These are phyloP conservation scores for Gymnothorax reevesii DNA, from an alignment of 2,797 vertebrate species.

Conservation along the genomic window DNA sequence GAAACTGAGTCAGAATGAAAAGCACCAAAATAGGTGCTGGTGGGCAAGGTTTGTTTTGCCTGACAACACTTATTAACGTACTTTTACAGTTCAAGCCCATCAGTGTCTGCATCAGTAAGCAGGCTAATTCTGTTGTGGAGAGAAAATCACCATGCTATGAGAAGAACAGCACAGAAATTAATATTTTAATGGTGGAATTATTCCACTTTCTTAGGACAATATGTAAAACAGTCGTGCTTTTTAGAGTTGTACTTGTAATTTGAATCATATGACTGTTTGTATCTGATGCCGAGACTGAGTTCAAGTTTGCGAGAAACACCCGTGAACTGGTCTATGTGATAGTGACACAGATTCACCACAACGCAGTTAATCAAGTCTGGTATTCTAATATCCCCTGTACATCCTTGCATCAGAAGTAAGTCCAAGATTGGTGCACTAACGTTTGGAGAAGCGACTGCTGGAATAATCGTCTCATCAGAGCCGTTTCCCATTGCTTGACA, in stretches of 20 bases:
- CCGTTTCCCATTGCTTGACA: neutral
- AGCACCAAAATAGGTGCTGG: too few species aligned
- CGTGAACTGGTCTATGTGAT: neutral
- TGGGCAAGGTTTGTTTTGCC: too few species aligned
- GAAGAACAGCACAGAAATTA: neutral
- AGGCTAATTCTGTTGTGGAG: neutral
- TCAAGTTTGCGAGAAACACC: neutral
- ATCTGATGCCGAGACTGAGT: neutral
- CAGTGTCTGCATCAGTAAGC: neutral
- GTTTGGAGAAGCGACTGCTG: neutral
- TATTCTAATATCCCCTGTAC: neutral
- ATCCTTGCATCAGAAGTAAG: neutral
- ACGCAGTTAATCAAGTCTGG: neutral
- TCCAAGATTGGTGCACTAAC: neutral
- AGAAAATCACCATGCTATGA: neutral
- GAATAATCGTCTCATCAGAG: neutral
- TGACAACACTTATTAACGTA: neutral
- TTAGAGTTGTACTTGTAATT: neutral
- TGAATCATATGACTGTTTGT: neutral
- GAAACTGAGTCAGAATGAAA: too few species aligned
- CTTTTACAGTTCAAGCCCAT: neutral
- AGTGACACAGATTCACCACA: neutral
- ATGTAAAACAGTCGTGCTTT: neutral
- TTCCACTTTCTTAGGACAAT: neutral
- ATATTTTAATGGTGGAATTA: neutral